Evolutionary conservation across 2,113 vertebrate genomes (phyloP), one percentile per base, ranked within the genome.

Genomic region (Actenoides lindsayi): DNA sequence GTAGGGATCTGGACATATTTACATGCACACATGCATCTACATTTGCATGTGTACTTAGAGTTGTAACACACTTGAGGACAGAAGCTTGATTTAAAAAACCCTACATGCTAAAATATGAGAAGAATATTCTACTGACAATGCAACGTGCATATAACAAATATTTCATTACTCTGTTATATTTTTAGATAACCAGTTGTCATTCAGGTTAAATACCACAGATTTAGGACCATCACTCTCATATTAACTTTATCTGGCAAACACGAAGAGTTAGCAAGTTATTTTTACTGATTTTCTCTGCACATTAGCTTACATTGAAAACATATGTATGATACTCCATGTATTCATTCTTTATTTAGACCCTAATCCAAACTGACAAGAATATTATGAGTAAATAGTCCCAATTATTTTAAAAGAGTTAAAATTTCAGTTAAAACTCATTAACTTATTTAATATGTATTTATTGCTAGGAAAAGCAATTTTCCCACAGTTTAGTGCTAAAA

Each of bases 261-360:
- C 3, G 11, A 86, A 63, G n/a, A 71, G 3, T 11, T 42, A 54
- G 12, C 0, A 2, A 73, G 4, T 1, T 41, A 56, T 73, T 65
- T 84, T 6, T 65, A 41, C 11, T 50, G 1, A 54, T 74, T 90
- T 88, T 82, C 18, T 83, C 9, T 57, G 6, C 14, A 35, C 39
- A 54, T 69, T 46, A 53, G 1, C 28, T 82, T 69, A n/a, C 9
- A 41, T 56, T 65, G 35, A 42, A 94, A 82, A 4, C 9, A 35
- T 53, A 54, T 4, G 3, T 65, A 28, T n/a, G 51, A 33, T 48
- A 39, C 3, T 68, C 13, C 9, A 41, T 6, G 2, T 13, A 70
- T 62, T 75, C 13, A 33, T 83, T 83, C 12, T 82, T 10, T 77
- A 12, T 31, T 79, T 75, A 70, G 21, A 85, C 4, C 0, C 4